A percentile compares a stretch with the other conserved stretches of the same genome.
Evolutionary conservation across 2,113 vertebrate genomes (phyloP).

Genomic region (Hyperopisus bebe): DNA sequence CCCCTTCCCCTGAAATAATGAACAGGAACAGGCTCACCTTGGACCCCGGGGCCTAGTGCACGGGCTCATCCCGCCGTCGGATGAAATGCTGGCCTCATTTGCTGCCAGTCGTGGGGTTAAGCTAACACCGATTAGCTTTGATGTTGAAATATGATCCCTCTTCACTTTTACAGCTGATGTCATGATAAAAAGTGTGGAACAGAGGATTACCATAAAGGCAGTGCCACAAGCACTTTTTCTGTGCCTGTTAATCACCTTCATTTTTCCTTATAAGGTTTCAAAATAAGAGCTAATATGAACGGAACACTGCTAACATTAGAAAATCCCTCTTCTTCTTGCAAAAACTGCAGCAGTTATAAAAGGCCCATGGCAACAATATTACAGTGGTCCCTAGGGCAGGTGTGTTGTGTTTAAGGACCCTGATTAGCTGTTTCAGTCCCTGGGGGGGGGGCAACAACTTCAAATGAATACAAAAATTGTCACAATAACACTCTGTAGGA

Average conservation of each 20-base stretch:
- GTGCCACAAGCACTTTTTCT: background rate
- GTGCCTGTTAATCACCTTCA: background rate
- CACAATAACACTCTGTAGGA: background rate
- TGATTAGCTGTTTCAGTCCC: background rate
- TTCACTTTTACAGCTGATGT: conserved; percentile 5
- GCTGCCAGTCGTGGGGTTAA: background rate
- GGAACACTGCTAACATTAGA: background rate
- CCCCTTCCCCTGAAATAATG: background rate
- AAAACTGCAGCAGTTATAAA: background rate
- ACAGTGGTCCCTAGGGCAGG: background rate
- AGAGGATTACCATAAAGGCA: background rate
- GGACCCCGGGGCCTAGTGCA: background rate
- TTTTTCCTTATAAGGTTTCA: background rate
- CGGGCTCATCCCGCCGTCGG: background rate
- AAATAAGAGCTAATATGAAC: background rate
- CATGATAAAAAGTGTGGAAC: background rate
- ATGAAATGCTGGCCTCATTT: background rate
- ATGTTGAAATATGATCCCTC: conserved; percentile 8
- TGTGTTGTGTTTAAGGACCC: background rate
- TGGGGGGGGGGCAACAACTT: background rate
- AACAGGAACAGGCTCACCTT: background rate
- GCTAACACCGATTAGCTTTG: background rate
- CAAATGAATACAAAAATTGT: background rate
- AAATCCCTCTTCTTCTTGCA: background rate
- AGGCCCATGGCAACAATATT: background rate